Evolutionary conservation across 2,888 invertebrate species (phyloP), one percentile per base, ranked within the genome.

Genomic region (Orgyia antiqua): DNA sequence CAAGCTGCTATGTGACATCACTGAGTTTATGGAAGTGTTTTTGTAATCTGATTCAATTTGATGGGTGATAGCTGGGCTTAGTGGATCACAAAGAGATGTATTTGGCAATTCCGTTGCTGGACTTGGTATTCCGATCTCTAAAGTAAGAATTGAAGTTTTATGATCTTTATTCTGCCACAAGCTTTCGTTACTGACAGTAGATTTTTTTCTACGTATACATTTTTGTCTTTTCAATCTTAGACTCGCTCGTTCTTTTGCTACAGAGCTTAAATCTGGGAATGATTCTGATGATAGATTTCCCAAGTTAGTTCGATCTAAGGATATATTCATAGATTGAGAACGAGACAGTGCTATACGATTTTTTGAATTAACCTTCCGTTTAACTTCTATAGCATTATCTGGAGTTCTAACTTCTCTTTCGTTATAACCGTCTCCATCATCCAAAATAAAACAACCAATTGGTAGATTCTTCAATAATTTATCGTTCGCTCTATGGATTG

Each of bases 121-220:
- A 58, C 86, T 87, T 2, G 87, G 87, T 35, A 87, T 67, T 7
- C 76, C 83, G 42, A 80, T 74, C 55, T 87, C 78, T 20, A 84
- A 54, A 0, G 86, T 79, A 1, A 79, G 60, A 10, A 78, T 63
- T 5, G 78, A 68, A 2, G 60, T 59, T 52, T 76, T 78, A 1
- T 51, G 33, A 31, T 68, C 59, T 40, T 64, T 70, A 9, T 52
- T 61, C 41, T 67, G 73, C 52, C 66, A 70, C 25, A 67, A 52
- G 36, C 78, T 83, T 28, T 83, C 82, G 15, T 76, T 80, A 33
- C 82, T 83, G 0, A 74, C 68, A 8, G 78, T 80, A 2, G 80
- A 83, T 41, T 87, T 87, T 45, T 88, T 86, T 39, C 89, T 76
- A 2, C 90, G 69, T 9, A 90, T 88, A 48, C 90, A 89, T 45